Evolutionary conservation across 2,888 invertebrate genomes (phyloP), one percentile per base, ranked within the genome.

Genomic region (Rhamnusium bicolor): DNA sequence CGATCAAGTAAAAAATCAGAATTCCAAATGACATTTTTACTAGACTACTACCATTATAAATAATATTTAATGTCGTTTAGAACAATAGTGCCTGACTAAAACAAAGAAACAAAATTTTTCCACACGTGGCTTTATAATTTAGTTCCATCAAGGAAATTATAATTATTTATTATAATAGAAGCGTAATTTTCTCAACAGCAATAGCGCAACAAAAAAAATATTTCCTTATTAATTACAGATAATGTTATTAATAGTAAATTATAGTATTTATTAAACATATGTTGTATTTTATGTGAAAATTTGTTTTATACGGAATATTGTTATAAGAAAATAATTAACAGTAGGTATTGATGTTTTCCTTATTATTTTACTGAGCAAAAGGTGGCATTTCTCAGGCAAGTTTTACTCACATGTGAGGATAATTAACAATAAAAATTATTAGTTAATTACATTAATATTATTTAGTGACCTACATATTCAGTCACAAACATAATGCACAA

Each of bases 221-320:
- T 40, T n/a, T 40, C 5, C 12, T 40, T n/a, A n/a, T n/a, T 40
- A 10, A n/a, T 40, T 40, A 5, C 40, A n/a, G n/a, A 40, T n/a
- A 40, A n/a, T 27, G 54, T 56, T 14, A 56, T 27, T 6, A 56
- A 21, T 6, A n/a, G 7, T 27, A 56, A 56, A 56, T 56, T 56
- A 56, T 27, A 56, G 8, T 56, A 14, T 56, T 56, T 56, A 27
- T 2, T n/a, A 14, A 27, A 40, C n/a, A 14, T 27, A 56, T 56
- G 27, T 56, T 56, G 54, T 56, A 56, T 24, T 14, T 56, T 27
- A 8, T 56, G 54, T 24, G 54, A 56, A 27, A 56, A 56, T 27
- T 27, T 56, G 27, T 24, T 56, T 18, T 7, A 14, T 27, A 27
- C 14, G 14, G 24, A 56, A 27, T 56, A 56, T 56, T 56, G 27